These are phyloP conservation scores for Chitala chitala DNA, from an alignment of 2,113 vertebrate genomes.

Conservation along the genomic window DNA sequence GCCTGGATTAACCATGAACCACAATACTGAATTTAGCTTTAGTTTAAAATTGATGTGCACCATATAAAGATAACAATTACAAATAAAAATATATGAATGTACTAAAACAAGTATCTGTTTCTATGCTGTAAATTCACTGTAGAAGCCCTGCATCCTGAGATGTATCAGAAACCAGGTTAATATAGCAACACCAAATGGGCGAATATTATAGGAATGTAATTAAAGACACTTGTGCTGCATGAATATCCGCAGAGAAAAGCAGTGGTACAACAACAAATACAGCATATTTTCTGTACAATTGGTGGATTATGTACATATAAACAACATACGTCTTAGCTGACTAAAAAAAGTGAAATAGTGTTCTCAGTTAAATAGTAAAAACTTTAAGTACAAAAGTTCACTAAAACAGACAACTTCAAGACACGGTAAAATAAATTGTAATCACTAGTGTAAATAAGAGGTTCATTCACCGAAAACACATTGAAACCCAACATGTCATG, in stretches of 20 bases:
- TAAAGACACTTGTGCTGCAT: background rate
- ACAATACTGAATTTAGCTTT: conserved; percentile 3
- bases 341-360: too few species aligned
- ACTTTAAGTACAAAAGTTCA: too few species aligned
- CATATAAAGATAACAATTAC: background rate
- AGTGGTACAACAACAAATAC: background rate
- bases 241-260: background rate
- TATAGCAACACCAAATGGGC: background rate
- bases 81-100: conserved; percentile 8
- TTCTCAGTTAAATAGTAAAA: too few species aligned
- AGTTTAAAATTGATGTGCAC: background rate
- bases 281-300: too few species aligned
- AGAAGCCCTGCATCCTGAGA: background rate
- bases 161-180: background rate
- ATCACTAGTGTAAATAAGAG: background rate
- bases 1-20: too few species aligned
- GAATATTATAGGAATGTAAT: background rate
- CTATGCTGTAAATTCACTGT: background rate
- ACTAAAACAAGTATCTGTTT: conserved; percentile 6
- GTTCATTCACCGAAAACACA: background rate
- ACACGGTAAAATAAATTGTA: too few species aligned
- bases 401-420: too few species aligned
- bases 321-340: too few species aligned
- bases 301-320: too few species aligned
- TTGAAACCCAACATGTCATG: background rate